Evolutionary conservation across 2,797 vertebrate species (phyloP), one percentile per base, ranked within the genome.

Genomic region (Cyprinodon diabolis): DNA sequence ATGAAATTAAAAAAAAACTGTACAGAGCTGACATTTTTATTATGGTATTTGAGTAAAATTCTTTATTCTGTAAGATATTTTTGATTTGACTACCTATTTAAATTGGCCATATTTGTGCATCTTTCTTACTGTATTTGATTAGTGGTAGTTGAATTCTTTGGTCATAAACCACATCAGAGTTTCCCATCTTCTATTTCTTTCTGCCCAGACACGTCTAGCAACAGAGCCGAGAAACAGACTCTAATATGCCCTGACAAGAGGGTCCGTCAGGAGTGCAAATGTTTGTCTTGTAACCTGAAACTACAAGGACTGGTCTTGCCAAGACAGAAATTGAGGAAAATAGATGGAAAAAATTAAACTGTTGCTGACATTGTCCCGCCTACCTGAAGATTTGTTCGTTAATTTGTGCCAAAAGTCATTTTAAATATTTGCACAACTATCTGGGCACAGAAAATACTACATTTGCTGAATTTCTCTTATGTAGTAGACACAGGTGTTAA

Each of bases 231-330:
- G 88, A 89, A 91, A 93, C 87, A 87, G 89, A 90, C 89, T 90
- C 91, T 93, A 94, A 94, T 93, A 90, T 88, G 88, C 82, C 79
- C 84, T 52, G 87, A 91, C 90, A 88, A 83, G 72, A 62, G 21
- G 9, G 88, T 90, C 87, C 87, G 72, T 86, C 78, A 91, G 90
- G 89, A 89, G 84, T 84, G 88, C 86, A 88, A 91, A 91, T 91
- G 89, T 91, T 92, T 91, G 84, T 88, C 87, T 93, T 94, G 89
- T 91, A 92, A 91, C 92, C 88, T 87, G 71, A 77, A 74, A 85
- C 81, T 87, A 66, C 4, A 63, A 77, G 71, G 87, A 91, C 87
- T 90, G 90, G 86, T 90, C 86, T 86, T 86, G 81, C 90, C 78
- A 60, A 76, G 30, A 82, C 86, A 84, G 89, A 90, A 87, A 63